Conservation (phyloP, 2,797 vertebrate species). For the Anableps anableps region DNA sequence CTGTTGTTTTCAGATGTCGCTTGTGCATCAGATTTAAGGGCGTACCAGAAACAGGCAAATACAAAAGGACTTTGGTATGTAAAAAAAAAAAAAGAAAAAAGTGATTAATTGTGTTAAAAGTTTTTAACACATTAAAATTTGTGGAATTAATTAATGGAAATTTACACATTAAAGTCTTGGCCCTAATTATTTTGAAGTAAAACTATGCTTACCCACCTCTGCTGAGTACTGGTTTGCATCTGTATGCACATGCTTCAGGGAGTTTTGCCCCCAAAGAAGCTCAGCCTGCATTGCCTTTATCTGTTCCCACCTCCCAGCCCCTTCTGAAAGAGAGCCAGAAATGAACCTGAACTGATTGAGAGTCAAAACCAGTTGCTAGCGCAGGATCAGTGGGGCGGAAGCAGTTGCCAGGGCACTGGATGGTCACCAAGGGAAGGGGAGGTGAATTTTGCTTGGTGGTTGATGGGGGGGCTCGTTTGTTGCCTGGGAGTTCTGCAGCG, state of each 20-base stretch:
- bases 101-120: neutral
- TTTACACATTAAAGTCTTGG: too few relatives aligned
- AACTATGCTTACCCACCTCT: neutral
- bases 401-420: conserved; percentile 72
- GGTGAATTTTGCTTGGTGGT: conserved; percentile 11
- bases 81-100: neutral
- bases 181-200: too few relatives aligned
- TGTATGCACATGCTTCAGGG: conserved; percentile 1
- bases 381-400: conserved; percentile 78
- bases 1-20: neutral
- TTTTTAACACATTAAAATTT: neutral
- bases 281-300: conserved; percentile 35
- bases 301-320: conserved; percentile 69
- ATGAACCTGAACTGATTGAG: conserved; percentile 79
- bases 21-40: neutral
- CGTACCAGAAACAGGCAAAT: neutral
- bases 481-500: conserved; percentile 76
- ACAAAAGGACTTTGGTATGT: neutral
- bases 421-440: conserved; percentile 56
- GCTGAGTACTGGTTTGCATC: neutral
- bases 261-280: neutral
- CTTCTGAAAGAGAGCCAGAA: conserved; percentile 64
- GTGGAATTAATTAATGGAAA: too few relatives aligned
- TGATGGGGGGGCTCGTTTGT: conserved; percentile 56
- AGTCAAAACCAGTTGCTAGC: conserved; percentile 82